Evolutionary conservation across 1,140 invertebrate genomes (phyloP).

Genomic region (Zaprionus camerounensis): DNA sequence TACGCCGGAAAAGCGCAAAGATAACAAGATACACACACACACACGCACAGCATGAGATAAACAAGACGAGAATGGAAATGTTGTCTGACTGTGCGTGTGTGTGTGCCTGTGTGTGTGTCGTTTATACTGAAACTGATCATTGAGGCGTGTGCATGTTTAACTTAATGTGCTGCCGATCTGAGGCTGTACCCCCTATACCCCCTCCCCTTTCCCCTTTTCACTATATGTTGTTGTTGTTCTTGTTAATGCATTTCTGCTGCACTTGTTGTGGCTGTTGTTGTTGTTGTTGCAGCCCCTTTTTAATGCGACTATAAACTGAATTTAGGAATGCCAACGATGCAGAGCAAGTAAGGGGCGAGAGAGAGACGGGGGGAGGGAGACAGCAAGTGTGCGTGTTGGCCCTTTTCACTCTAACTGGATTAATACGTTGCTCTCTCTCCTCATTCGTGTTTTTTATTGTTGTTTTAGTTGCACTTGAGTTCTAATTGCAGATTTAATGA

Average conservation of each 20-base stretch:
- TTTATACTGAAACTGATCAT: slow-evolving; percentile 47
- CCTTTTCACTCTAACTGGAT: background rate
- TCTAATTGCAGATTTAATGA: slow-evolving; percentile 4
- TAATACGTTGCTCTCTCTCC: background rate
- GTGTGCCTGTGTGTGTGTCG: slow-evolving; percentile 4
- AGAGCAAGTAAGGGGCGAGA: background rate
- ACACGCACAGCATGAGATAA: slow-evolving; percentile 23
- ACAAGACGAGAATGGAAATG: slow-evolving; percentile 49
- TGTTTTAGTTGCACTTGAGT: slow-evolving; percentile 3
- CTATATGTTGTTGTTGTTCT: slow-evolving; percentile 23
- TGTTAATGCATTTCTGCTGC: slow-evolving; percentile 67
- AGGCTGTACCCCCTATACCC: slow-evolving; percentile 39
- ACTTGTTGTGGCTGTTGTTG: slow-evolving; percentile 28
- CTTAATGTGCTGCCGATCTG: slow-evolving; percentile 56
- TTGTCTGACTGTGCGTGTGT: slow-evolving; percentile 7
- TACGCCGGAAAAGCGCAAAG: slow-evolving; percentile 70
- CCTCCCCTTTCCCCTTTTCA: background rate
- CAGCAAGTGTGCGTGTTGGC: slow-evolving; percentile 19
- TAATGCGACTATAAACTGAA: slow-evolving; percentile 59
- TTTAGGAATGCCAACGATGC: slow-evolving; percentile 57
- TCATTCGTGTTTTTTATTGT: background rate
- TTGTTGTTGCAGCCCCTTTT: slow-evolving; percentile 43
- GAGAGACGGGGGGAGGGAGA: slow-evolving; percentile 6
- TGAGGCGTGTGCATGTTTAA: slow-evolving; percentile 71
- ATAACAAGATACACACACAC: slow-evolving; percentile 53